Evolutionary conservation across 2,888 invertebrate species (phyloP).

Genomic region (Fragum fragum): DNA sequence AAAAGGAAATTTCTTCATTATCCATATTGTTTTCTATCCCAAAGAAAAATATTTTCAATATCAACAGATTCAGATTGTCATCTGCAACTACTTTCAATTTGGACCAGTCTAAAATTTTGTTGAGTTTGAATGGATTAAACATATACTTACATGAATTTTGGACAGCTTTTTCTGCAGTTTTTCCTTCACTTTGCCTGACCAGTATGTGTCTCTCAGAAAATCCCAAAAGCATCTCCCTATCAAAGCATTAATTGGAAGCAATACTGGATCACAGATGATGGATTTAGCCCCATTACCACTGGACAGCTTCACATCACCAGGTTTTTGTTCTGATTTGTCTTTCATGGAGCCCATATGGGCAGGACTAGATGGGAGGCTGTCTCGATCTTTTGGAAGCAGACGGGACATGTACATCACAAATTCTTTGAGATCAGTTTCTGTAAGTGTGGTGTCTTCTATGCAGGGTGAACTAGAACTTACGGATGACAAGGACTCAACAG

Average conservation of each 20-base stretch:
- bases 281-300: conserved; percentile 42
- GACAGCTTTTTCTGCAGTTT: conserved; percentile 95
- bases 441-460: conserved; percentile 39
- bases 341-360: conserved; percentile 36
- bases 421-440: conserved; percentile 65
- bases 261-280: conserved; percentile 82
- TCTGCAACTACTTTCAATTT: no score
- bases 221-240: conserved; percentile 94
- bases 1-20: no score
- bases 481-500: conserved; percentile 77
- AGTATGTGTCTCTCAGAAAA: conserved; percentile 91
- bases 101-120: no score
- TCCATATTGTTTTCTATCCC: no score
- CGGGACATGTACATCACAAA: conserved; percentile 84
- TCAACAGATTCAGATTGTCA: no score
- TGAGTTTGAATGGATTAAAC: no score
- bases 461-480: conserved; percentile 50
- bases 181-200: conserved; percentile 91
- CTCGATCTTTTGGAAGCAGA: conserved; percentile 77
- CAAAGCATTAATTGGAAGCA: conserved; percentile 90
- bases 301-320: conserved; percentile 34
- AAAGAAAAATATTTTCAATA: no score
- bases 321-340: conserved; percentile 43
- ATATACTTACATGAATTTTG: conserved; percentile 91
- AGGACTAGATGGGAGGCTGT: conserved; percentile 66